These are phyloP conservation scores for Anneissia japonica DNA, from an alignment of 35 echinoderm and acorn worm genomes.

Conservation along the genomic window DNA sequence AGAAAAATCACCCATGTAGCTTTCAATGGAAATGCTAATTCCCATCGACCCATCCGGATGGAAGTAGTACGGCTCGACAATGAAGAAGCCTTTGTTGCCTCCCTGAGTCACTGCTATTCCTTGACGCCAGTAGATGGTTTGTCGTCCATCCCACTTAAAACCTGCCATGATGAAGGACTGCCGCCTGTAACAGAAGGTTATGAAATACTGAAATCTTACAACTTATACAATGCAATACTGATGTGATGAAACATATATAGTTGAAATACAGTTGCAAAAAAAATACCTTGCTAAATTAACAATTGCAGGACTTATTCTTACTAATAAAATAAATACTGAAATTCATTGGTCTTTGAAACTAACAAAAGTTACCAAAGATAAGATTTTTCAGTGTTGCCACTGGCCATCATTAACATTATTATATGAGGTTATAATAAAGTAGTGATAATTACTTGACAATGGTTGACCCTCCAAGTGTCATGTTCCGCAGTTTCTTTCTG, in stretches of 20 bases:
- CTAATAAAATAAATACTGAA: no score
- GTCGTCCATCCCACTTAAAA: constrained; percentile 21
- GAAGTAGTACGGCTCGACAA: constrained; percentile 28
- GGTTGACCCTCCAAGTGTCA: neutral
- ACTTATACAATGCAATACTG: no score
- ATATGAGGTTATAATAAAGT: no score
- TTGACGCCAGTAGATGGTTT: constrained; percentile 53
- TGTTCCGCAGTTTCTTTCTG: neutral
- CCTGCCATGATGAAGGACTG: constrained; percentile 10
- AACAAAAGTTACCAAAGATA: no score
- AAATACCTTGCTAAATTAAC: no score
- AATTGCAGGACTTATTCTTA: no score
- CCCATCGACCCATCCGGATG: constrained; percentile 1
- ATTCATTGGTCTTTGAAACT: no score
- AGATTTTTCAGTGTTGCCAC: no score
- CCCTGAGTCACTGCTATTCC: constrained; percentile 42
- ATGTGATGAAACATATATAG: no score
- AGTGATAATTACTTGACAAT: neutral
- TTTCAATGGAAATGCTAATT: constrained; percentile 42
- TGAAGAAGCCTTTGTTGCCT: constrained; percentile 31
- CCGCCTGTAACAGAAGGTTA: neutral
- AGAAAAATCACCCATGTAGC: constrained; percentile 27
- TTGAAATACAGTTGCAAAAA: no score
- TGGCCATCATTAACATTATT: no score
- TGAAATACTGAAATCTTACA: neutral